These are phyloP conservation scores for Phaenicophaeus curvirostris DNA, from an alignment of 2,797 vertebrate species.

Conservation along the genomic window DNA sequence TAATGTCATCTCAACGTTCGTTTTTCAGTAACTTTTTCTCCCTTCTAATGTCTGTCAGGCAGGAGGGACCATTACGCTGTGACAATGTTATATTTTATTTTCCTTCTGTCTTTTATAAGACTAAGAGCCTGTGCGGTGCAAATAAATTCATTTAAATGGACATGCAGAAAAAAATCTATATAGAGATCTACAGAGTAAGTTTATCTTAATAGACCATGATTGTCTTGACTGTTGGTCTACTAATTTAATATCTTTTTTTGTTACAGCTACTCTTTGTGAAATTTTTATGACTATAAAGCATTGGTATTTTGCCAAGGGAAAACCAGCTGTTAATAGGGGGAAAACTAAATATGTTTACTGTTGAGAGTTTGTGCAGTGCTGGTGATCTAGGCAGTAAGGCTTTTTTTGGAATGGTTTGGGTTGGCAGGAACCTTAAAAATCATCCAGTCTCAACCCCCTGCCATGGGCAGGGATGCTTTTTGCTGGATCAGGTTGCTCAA, in stretches of 20 bases:
- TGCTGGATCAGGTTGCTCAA: too few species aligned
- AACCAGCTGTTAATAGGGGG: neutral
- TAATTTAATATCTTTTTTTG: slow-evolving; percentile 7
- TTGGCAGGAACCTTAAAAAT: too few species aligned
- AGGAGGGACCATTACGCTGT: slow-evolving; percentile 17
- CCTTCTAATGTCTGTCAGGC: slow-evolving; percentile 14
- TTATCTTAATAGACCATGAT: neutral
- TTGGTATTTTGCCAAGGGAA: neutral
- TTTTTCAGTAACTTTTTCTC: slow-evolving; percentile 12
- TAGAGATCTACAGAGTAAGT: neutral
- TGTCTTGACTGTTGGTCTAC: neutral
- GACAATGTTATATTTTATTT: slow-evolving; percentile 41
- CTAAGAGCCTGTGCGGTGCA: neutral
- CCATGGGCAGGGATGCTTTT: too few species aligned
- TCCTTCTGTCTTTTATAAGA: slow-evolving; percentile 10
- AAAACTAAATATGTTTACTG: neutral
- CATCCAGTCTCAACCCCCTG: too few species aligned
- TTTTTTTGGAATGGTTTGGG: too few species aligned
- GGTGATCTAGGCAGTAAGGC: neutral
- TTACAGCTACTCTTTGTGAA: neutral
- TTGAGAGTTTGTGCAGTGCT: neutral
- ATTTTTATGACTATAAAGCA: neutral
- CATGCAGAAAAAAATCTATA: neutral
- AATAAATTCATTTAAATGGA: slow-evolving; percentile 43
- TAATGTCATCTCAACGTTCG: neutral